These are phyloP conservation scores for Labroides dimidiatus DNA, from an alignment of 2,797 vertebrate species.

Conservation along the genomic window DNA sequence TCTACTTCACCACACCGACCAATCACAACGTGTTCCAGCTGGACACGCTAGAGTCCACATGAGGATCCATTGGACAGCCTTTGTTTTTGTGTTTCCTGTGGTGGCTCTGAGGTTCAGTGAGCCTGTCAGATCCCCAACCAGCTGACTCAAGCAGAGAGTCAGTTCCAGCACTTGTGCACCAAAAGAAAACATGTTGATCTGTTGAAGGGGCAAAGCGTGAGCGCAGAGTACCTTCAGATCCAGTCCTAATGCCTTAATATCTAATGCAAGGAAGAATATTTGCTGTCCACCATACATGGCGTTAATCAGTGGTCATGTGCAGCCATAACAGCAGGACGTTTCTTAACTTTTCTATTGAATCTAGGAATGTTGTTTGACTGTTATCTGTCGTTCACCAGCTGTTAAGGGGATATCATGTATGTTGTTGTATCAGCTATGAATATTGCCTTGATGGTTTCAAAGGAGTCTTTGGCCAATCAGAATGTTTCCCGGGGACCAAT, in stretches of 20 bases:
- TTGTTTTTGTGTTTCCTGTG: conserved; percentile 24
- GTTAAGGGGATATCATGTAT: conserved; percentile 53
- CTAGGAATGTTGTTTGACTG: conserved; percentile 62
- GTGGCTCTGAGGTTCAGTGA: conserved; percentile 39
- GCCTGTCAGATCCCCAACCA: not conserved
- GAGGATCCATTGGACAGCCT: conserved; percentile 62
- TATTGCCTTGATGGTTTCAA: conserved; percentile 65
- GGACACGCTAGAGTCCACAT: conserved; percentile 93
- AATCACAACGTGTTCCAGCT: conserved; percentile 97
- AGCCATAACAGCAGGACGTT: conserved; percentile 63
- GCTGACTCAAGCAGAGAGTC: conserved; percentile 31
- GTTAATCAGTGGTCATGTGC: conserved; percentile 53
- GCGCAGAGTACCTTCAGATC: conserved; percentile 41
- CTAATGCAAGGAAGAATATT: conserved; percentile 51
- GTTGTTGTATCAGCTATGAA: conserved; percentile 42
- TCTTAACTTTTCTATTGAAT: conserved; percentile 56
- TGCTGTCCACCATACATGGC: conserved; percentile 44
- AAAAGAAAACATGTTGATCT: conserved; percentile 48
- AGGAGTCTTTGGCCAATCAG: conserved; percentile 50
- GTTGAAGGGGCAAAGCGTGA: conserved; percentile 13
- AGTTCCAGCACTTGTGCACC: conserved; percentile 47
- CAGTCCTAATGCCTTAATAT: conserved; percentile 72
- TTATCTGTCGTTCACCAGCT: conserved; percentile 71
- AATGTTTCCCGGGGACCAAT: conserved; percentile 64
- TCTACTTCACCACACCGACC: conserved; percentile 91